Base-by-base conservation (phyloP, 2,113 vertebrate genomes). In the Hiodon alosoides region DNA sequence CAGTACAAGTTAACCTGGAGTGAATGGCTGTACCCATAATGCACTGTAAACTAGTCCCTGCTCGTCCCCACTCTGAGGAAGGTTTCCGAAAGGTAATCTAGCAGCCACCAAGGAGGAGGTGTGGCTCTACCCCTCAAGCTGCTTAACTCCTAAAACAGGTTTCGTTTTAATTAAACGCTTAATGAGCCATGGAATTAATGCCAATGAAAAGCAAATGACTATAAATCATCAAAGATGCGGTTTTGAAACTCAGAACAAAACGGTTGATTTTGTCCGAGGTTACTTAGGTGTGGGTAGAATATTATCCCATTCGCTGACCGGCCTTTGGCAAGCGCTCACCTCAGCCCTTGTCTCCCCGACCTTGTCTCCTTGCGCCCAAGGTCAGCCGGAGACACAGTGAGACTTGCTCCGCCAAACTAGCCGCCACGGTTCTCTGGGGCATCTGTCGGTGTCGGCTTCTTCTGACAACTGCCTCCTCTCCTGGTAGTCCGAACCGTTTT, bases 141-240 rank as follows among this genome's bases (percentile, higher is more conserved):
- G 89, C 86, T 90, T 87, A 86, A 88, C 85, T 90, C 82, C 89
- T 86, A 31, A 59, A 59, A 71, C 54, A 71, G 70, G 70, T 71
- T 71, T 71, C 58, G 59, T 71, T 71, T 71, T 71, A 91, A 92
- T 92, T 91, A 92, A 92, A 92, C 87, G 85, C 89, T 91, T 91
- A 92, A 92, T 92, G 90, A 91, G 89, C 90, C 91, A 89, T 91
- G 90, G 88, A 88, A 92, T 92, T 92, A 92, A 92, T 92, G 91
- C 89, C 90, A 89, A 89, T 91, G 88, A 88, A 91, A 92, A 91
- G 89, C 88, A 92, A 92, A 92, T 89, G 91, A 87, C 90, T 89
- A 92, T 91, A 90, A 91, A 91, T 92, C 89, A 92, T 90, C 89
- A 91, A 31, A 86, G 83, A 81, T 74, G 16, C 81, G 82, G 85